Conservation (phyloP, 2,797 vertebrate species). For the Manis pentadactyla region DNA sequence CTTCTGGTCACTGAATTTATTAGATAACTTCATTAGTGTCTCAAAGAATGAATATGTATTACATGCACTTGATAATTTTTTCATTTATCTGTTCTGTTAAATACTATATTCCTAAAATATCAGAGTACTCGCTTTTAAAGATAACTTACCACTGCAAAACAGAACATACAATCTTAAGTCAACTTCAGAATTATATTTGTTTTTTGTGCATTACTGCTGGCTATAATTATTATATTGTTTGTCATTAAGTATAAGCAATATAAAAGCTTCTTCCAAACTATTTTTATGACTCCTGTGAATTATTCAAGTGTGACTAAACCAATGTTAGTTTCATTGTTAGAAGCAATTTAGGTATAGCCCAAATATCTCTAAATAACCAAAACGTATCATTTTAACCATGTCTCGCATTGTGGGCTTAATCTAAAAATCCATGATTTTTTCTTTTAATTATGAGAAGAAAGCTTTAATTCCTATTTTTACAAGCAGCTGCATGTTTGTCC, state of each 20-base stretch:
- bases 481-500: conserved; percentile 60
- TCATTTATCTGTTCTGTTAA: conserved; percentile 40
- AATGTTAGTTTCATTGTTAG: neutral
- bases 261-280: conserved; percentile 56
- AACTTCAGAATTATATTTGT: conserved; percentile 49
- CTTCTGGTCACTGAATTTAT: neutral
- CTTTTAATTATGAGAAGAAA: conserved; percentile 46
- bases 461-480: conserved; percentile 41
- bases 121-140: conserved; percentile 9
- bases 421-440: conserved; percentile 30
- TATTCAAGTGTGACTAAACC: neutral
- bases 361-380: conserved; percentile 30
- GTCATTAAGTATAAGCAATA: conserved; percentile 25
- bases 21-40: conserved; percentile 57
- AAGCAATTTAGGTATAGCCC: neutral
- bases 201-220: conserved; percentile 2
- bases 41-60: conserved; percentile 46
- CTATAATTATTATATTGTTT: neutral
- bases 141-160: conserved; percentile 10
- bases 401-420: neutral
- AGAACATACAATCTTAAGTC: conserved; percentile 8
- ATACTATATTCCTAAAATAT: conserved; percentile 29
- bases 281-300: conserved; percentile 17
- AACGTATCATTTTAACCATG: conserved; percentile 40
- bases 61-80: neutral